Base-by-base conservation (phyloP, 2,113 vertebrate genomes). In the Fulica atra region DNA sequence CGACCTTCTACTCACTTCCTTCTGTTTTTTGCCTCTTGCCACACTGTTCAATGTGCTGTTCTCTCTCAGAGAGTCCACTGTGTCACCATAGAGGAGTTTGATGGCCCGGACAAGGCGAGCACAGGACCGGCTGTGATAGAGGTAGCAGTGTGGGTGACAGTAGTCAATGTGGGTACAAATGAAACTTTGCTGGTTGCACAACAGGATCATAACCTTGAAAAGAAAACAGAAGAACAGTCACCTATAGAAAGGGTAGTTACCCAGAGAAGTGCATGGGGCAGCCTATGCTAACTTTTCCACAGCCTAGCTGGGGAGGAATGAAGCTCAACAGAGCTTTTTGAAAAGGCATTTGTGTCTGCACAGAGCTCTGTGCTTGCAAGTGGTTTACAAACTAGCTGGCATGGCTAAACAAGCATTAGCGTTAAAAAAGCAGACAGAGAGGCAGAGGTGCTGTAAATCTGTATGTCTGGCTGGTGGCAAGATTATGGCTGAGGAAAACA, bases 101-200 rank as follows among this genome's bases (percentile, higher is more conserved):
- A 99, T 99, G 94, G 99, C 99, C 10, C 99, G 98, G 59, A 99
- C 99, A 11, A 99, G 98, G 16, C 99, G 99, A 35, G 99, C 99
- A 4, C 99, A 99, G 91, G 99, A 99, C 50, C 99, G 99, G 95
- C 99, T 99, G 97, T 99, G 99, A 78, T 99, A 99, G 93, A 99
- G 99, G 98, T 99, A 99, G 97, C 99, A 99, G 97, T 99, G 99
- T 0, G 99, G 99, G 92, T 99, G 99, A 91, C 99, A 99, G 97
- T 99, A 99, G 97, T 99, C 99, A 21, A 99, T 86, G 40, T 99
- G 99, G 10, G 99, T 99, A 50, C 99, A 99, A 96, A 99, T 99
- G 97, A 99, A 99, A 88, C 99, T 99, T 91, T 99, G 99, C 97
- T 99, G 99, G 97, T 99, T 99, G 98, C 99, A 99, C 65, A 99